Evolutionary conservation across 2,888 invertebrate genomes (phyloP), one percentile per base, ranked within the genome.

Genomic region (Yponomeuta plumbellus): DNA sequence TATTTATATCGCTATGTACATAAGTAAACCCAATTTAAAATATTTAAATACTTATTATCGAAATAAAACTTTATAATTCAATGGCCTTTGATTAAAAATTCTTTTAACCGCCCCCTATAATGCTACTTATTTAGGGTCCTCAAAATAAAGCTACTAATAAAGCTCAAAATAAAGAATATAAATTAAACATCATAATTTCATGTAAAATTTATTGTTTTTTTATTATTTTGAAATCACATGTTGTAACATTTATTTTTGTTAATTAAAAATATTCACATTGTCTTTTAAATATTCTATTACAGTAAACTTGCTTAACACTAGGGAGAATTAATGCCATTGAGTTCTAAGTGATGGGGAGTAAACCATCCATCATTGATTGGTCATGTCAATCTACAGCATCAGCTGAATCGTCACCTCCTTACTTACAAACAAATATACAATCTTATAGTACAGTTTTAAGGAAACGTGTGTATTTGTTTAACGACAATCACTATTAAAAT

Each of bases 181-280:
- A 66, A 69, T 67, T 56, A 73, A 70, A 70, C 23, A 58, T 64
- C 69, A 69, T 64, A 69, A 68, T 75, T 83, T 89, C 83, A 86
- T 92, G 91, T 91, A 92, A 92, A 92, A 93, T 93, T 93, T 91
- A 92, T 91, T 89, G 84, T 85, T 86, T 88, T 86, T 90, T 92
- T 92, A 92, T 93, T 93, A 93, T 93, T 92, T 92, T 92, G 90
- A 92, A 92, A 92, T 92, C 89, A 91, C 91, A 92, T 91, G 88
- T 90, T 86, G 86, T 90, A 91, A 91, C 92, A 92, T 93, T 93
- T 92, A 93, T 93, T 81, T 90, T 93, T 91, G 89, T 88, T 91
- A 92, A 92, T 92, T 93, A 93, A 92, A 92, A 92, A 92, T 92
- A 92, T 93, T 93, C 92, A 93, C 93, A 93, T 92, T 93, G 91